phyloP scores from a whole-genome alignment of 37 sponge, comb jelly and placozoan genomes.

The Aphrocallistes beatrix region DNA sequence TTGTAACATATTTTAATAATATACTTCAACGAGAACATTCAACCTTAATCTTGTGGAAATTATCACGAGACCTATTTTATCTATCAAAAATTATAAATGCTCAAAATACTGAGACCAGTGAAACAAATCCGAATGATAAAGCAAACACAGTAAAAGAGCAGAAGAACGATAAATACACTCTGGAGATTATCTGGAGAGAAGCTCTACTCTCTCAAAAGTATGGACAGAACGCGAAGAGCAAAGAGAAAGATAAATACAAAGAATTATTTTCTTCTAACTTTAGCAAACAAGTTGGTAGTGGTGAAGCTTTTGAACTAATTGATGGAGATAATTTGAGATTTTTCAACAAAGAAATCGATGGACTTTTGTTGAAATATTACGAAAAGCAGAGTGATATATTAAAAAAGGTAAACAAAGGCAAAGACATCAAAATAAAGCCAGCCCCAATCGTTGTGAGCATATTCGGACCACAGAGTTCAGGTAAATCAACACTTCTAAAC shows the following conservation, averaged over 20 bases:
- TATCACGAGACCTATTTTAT: too few species aligned
- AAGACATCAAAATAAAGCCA: not conserved
- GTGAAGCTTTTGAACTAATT: not conserved
- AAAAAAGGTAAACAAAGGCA: not conserved
- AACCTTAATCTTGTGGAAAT: too few species aligned
- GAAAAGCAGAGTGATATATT: not conserved
- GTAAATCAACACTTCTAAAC: not conserved
- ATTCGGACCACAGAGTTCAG: not conserved
- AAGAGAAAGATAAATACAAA: not conserved
- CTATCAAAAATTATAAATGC: too few species aligned
- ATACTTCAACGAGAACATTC: too few species aligned
- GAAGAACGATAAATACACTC: too few species aligned
- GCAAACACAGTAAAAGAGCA: too few species aligned
- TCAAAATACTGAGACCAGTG: too few species aligned
- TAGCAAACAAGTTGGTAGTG: not conserved
- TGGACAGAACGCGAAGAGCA: not conserved
- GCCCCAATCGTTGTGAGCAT: constrained; percentile 16
- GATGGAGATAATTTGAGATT: not conserved
- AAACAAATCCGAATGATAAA: too few species aligned
- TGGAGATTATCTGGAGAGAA: too few species aligned
- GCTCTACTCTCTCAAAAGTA: not conserved
- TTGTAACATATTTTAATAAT: too few species aligned
- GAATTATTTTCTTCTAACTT: not conserved
- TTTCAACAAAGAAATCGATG: not conserved
- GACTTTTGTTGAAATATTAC: not conserved